Percentiles rank a stretch among this genome's conserved stretches.
Evolutionary conservation across 2,797 vertebrate species (phyloP).

Genomic region (Enteromius trimaculatus): DNA sequence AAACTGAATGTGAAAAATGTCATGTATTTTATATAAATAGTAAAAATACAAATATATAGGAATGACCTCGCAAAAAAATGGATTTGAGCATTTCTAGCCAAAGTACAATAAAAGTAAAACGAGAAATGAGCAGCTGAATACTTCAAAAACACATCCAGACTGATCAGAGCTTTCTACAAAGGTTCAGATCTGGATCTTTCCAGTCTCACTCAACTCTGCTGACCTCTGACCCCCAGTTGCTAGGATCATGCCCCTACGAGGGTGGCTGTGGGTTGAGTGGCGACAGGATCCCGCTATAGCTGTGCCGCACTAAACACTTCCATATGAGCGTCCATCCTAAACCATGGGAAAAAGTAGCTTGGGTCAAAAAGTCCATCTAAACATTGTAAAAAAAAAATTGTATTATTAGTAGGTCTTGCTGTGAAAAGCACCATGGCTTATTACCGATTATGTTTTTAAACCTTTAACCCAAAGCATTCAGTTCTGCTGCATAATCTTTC

Average conservation of each 20-base stretch:
- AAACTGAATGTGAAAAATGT: no score
- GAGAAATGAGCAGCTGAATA: background rate
- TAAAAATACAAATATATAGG: background rate
- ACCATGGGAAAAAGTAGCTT: conserved; percentile 48
- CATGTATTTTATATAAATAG: no score
- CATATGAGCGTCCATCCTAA: conserved; percentile 55
- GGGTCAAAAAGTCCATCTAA: conserved; percentile 38
- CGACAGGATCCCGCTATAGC: conserved; percentile 43
- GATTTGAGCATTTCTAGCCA: background rate
- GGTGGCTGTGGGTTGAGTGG: conserved; percentile 61
- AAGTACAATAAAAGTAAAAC: background rate
- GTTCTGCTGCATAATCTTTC: background rate
- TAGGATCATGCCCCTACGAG: conserved; percentile 65
- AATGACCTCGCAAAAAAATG: background rate
- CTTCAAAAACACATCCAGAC: background rate
- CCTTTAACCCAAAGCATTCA: background rate
- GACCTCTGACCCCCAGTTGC: conserved; percentile 69
- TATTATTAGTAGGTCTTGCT: conserved; percentile 20
- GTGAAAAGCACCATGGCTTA: background rate
- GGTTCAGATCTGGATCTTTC: conserved; percentile 60
- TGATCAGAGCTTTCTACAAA: conserved; percentile 54
- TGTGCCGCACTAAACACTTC: conserved; percentile 55
- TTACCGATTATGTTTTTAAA: background rate
- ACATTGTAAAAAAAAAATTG: conserved; percentile 15
- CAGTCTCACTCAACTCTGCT: conserved; percentile 53